Conservation (phyloP, 1,140 invertebrate genomes). For the Glossosoma conforme region DNA sequence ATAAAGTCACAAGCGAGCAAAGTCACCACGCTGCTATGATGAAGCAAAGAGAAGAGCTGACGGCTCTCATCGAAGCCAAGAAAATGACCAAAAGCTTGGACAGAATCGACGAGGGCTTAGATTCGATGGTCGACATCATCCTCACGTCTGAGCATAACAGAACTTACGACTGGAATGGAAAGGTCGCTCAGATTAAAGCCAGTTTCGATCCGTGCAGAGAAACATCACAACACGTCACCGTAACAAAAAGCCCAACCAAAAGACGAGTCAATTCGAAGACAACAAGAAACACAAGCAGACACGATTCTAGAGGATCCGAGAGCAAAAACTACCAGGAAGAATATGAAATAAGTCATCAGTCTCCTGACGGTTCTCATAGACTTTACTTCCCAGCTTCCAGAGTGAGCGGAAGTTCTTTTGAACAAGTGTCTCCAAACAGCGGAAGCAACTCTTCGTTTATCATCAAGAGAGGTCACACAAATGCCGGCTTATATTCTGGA, state of each 20-base stretch:
- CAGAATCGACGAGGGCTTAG: conserved; percentile 68
- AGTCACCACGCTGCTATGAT: conserved; percentile 32
- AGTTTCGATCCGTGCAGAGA: conserved; percentile 46
- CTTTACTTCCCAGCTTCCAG: conserved; percentile 39
- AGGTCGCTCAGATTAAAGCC: conserved; percentile 42
- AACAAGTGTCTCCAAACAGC: conserved; percentile 35
- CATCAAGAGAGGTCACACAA: conserved; percentile 55
- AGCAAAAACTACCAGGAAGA: conserved; percentile 37
- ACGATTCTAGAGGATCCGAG: conserved; percentile 35
- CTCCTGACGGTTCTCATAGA: conserved; percentile 42
- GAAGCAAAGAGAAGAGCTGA: conserved; percentile 36
- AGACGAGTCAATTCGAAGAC: conserved; percentile 33
- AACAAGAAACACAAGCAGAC: conserved; percentile 27
- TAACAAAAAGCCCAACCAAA: conserved; percentile 39
- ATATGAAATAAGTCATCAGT: conserved; percentile 16
- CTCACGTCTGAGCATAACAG: conserved; percentile 51
- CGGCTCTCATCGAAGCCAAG: conserved; percentile 50
- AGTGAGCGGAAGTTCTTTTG: conserved; percentile 38
- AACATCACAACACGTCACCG: conserved; percentile 36
- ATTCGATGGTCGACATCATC: conserved; percentile 67
- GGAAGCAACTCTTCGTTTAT: conserved; percentile 48
- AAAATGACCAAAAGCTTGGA: conserved; percentile 71
- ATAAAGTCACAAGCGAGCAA: conserved; percentile 36
- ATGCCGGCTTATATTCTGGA: conserved; percentile 59
- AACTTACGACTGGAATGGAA: conserved; percentile 45